Conservation (phyloP, 2,888 invertebrate genomes). For the Corythucha ciliata region DNA sequence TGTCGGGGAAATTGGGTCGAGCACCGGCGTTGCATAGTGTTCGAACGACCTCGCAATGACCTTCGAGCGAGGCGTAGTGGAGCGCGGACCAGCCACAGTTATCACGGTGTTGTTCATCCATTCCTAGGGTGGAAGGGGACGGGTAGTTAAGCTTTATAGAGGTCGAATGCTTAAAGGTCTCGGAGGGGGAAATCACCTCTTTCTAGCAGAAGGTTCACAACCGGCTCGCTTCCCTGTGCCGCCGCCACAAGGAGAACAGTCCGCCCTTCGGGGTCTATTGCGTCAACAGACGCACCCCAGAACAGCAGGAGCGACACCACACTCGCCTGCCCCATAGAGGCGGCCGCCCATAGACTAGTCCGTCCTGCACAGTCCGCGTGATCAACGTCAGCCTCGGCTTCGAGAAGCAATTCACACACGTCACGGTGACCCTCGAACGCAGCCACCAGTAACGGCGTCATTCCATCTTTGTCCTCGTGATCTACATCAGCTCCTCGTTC, state of each 20-base stretch:
- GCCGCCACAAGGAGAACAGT: slow-evolving; percentile 80
- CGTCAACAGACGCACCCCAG: slow-evolving; percentile 93
- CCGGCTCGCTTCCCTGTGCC: slow-evolving; percentile 71
- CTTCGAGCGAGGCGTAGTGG: slow-evolving; percentile 92
- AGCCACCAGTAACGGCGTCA: slow-evolving; percentile 79
- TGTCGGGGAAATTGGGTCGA: slow-evolving; percentile 78
- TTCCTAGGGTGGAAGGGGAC: slow-evolving; percentile 42
- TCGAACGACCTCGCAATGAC: slow-evolving; percentile 73
- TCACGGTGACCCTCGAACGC: slow-evolving; percentile 89
- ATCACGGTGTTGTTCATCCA: slow-evolving; percentile 80
- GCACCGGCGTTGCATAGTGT: slow-evolving; percentile 78
- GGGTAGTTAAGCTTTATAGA: neutral
- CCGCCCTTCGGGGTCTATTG: slow-evolving; percentile 86
- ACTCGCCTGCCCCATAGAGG: slow-evolving; percentile 81
- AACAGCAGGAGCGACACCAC: slow-evolving; percentile 78
- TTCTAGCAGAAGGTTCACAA: slow-evolving; percentile 79
- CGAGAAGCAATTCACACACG: slow-evolving; percentile 80
- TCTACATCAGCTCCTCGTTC: slow-evolving; percentile 76
- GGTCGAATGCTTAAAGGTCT: neutral
- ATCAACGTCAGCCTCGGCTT: slow-evolving; percentile 88
- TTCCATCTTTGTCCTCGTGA: slow-evolving; percentile 73
- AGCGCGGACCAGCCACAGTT: slow-evolving; percentile 96
- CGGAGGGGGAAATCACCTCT: slow-evolving; percentile 47
- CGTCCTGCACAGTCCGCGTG: slow-evolving; percentile 71
- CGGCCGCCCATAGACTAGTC: slow-evolving; percentile 84